phyloP scores from a whole-genome alignment of 2,888 invertebrate species.

The Epistrophe grossulariae region DNA sequence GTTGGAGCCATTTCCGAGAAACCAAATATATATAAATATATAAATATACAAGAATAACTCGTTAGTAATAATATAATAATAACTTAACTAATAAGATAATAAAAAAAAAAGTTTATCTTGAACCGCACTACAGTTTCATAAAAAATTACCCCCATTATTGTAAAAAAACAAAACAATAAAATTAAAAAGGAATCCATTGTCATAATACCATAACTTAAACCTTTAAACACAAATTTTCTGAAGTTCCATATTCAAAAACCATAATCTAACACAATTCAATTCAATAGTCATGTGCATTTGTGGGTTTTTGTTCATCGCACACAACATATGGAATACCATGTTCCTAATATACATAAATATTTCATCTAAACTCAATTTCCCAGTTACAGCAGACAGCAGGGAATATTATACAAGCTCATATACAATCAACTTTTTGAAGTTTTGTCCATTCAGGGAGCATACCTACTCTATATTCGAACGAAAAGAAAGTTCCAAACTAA shows the following conservation, averaged over 20 bases:
- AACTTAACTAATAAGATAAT: too few relatives aligned
- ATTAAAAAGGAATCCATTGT: neutral
- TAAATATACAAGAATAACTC: too few relatives aligned
- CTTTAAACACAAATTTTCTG: neutral
- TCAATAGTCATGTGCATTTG: conserved; percentile 40
- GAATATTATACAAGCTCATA: conserved; percentile 12
- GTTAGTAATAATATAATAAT: too few relatives aligned
- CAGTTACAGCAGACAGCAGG: conserved; percentile 22
- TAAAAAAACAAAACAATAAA: neutral
- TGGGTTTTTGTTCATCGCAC: neutral
- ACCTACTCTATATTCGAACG: conserved; percentile 18
- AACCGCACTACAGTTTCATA: too few relatives aligned
- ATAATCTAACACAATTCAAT: conserved; percentile 52
- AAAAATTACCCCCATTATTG: too few relatives aligned
- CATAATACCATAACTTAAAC: neutral
- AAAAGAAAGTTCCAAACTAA: conserved; percentile 53
- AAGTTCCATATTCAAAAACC: conserved; percentile 4
- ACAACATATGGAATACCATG: neutral
- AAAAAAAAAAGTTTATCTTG: too few relatives aligned
- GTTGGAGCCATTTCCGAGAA: too few relatives aligned
- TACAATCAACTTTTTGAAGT: conserved; percentile 18
- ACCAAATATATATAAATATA: too few relatives aligned
- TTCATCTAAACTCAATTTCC: conserved; percentile 51
- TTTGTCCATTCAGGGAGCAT: conserved; percentile 49
- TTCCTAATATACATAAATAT: conserved; percentile 17